A percentile compares a stretch with the other conserved stretches of the same genome.
phyloP scores from a whole-genome alignment of 2,113 vertebrate species.

The Urocynchramus pylzowi region DNA sequence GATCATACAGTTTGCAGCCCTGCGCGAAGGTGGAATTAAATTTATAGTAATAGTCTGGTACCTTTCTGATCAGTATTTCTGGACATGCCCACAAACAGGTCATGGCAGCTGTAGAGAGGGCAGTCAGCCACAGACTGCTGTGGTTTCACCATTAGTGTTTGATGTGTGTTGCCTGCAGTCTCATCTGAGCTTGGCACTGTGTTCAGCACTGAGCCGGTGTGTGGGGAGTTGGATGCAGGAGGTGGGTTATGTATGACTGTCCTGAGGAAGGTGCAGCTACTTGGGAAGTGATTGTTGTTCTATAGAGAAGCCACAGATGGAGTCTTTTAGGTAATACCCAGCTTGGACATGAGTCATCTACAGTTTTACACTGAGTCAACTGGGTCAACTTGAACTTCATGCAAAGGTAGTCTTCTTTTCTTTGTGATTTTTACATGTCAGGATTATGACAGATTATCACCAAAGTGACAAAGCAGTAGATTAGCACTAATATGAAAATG shows the following conservation, averaged over 20 bases:
- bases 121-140: rapidly evolving
- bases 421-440: background rate
- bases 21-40: background rate
- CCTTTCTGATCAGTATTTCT: background rate
- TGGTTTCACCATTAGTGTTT: background rate
- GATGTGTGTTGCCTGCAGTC: background rate
- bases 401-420: background rate
- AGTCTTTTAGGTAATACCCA: background rate
- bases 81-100: background rate
- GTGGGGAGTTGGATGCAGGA: background rate
- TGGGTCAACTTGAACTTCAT: background rate
- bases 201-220: rapidly evolving
- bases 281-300: background rate
- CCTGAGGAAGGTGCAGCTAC: background rate
- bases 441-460: background rate
- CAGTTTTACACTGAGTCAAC: background rate
- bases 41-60: background rate
- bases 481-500: background rate
- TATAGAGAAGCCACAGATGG: background rate
- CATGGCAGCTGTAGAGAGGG: background rate
- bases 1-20: background rate
- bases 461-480: background rate
- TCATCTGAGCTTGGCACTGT: background rate
- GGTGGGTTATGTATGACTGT: background rate
- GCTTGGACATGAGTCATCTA: background rate